A percentile compares a stretch with the other conserved stretches of the same genome.
Evolutionary conservation across 2,113 vertebrate species (phyloP).

Genomic region (Mus musculus): GRCm39 chrX:11744501-11745000

Average conservation of each 20-base stretch:
- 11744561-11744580: not conserved
- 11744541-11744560: not conserved
- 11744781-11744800: not conserved
- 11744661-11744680: conserved; percentile 9
- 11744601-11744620: not conserved
- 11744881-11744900: not conserved
- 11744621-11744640: conserved; percentile 40
- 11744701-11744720: conserved; percentile 41
- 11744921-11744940: conserved; percentile 37
- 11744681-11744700: conserved; percentile 2
- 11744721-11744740: conserved; percentile 43
- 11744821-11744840: not conserved
- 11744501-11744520: not conserved
- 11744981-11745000: not conserved
- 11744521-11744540: not conserved
- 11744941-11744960: not conserved
- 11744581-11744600: not conserved
- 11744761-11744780: conserved; percentile 45
- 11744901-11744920: not conserved
- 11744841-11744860: not conserved
- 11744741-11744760: conserved; percentile 55
- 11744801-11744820: not conserved
- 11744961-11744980: not conserved
- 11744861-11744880: not conserved
- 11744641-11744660: not conserved